Conservation (phyloP, 53 echinoderm and acorn worm genomes). For the Luidia sarsii region DNA sequence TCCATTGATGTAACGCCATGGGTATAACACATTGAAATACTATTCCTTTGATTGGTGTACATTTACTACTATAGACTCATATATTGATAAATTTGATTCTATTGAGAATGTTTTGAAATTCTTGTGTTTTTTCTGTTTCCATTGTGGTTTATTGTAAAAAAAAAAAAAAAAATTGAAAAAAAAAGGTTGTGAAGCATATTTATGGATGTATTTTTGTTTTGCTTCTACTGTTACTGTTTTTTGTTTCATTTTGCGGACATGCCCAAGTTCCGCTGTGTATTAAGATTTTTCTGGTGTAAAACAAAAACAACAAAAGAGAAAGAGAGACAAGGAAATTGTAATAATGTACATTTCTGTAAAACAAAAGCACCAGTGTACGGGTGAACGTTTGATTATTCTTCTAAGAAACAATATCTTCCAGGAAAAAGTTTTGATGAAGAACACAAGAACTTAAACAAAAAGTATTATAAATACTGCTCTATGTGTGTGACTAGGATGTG, state of each 20-base stretch:
- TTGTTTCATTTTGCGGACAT: conserved; percentile 21
- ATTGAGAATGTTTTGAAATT: not conserved
- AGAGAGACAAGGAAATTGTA: conserved; percentile 11
- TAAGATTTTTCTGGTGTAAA: conserved; percentile 37
- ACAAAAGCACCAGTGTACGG: conserved; percentile 60
- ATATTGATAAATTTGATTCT: not conserved
- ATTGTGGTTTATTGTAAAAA: not conserved
- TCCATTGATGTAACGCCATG: no score
- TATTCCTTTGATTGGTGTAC: no score
- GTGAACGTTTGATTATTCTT: conserved; percentile 25
- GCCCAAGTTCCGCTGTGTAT: conserved; percentile 44
- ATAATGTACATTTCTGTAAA: conserved; percentile 52
- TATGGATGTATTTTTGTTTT: conserved; percentile 41
- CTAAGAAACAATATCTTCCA: not conserved
- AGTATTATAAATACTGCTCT: conserved; percentile 56
- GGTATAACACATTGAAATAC: no score
- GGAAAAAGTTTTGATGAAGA: conserved; percentile 15
- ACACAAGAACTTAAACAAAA: not conserved
- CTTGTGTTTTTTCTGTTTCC: no score
- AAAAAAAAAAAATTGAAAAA: no score
- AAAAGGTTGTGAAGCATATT: conserved; percentile 22
- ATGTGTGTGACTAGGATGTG: conserved; percentile 45
- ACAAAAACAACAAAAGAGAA: not conserved
- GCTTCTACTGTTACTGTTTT: not conserved
- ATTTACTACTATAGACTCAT: no score